Evolutionary conservation across 2,888 invertebrate species (phyloP), one percentile per base, ranked within the genome.

Genomic region (Polyommatus icarus): DNA sequence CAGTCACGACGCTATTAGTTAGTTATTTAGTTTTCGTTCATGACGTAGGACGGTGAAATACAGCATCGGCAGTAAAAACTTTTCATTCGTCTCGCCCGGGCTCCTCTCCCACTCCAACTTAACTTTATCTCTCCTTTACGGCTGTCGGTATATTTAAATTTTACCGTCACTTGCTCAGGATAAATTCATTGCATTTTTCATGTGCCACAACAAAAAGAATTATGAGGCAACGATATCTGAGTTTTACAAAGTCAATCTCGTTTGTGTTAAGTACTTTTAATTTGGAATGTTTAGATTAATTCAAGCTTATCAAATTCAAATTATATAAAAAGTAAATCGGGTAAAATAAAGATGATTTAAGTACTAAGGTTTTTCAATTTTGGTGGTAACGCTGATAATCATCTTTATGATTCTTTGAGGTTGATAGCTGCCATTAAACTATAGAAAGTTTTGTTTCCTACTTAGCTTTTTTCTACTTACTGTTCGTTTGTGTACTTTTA

Each of bases 31-130:
- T 24, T 61, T 24, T 4, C 61, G 12, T 24, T 10, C 10, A 24
- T 24, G 24, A 29, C 5, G 67, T 15, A 67, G 29, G 67, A 29
- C 12, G 83, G 84, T 84, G 84, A 84, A 86, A 84, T 90, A 91
- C 90, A 89, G 90, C 89, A 83, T 88, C 85, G 73, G 87, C 84
- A 86, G 86, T 92, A 90, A 91, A 92, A 91, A 90, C 84, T 90
- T 91, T 91, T 90, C 90, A 91, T 90, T 90, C 89, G 87, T 86
- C 83, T 85, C 87, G 88, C 83, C 82, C 79, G 79, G 82, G 54
- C 57, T 82, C 84, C 83, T 86, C 86, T 84, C 85, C 84, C 85
- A 86, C 84, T 86, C 84, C 84, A 87, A 86, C 84, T 90, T 86
- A 86, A 89, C 86, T 89, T 89, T 89, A 90, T 88, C 87, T 90